These are phyloP conservation scores for Chlorospingus semifuscus DNA, from an alignment of 2,797 vertebrate genomes.

Conservation along the genomic window DNA sequence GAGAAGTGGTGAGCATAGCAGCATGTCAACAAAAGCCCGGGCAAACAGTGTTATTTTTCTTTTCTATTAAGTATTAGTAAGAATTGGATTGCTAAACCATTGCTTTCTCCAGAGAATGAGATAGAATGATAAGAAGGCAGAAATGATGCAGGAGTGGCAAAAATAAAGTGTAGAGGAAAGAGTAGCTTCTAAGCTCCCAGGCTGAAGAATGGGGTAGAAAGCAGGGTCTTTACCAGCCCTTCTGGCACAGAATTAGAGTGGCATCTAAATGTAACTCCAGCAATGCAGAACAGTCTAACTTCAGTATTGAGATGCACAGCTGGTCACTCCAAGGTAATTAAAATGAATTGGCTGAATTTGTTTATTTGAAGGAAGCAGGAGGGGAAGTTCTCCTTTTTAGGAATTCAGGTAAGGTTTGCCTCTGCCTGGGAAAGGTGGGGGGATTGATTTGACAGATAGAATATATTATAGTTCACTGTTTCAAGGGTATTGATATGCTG, in stretches of 20 bases:
- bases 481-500: neutral
- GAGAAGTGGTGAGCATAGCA: neutral
- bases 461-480: neutral
- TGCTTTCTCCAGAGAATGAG: neutral
- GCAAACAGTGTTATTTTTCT: neutral
- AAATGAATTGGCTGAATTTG: slow-evolving; percentile 25
- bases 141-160: neutral
- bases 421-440: neutral
- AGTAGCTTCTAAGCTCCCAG: neutral
- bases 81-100: neutral
- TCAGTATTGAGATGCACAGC: neutral
- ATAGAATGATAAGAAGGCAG: neutral
- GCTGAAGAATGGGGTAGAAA: neutral
- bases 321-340: slow-evolving; percentile 9
- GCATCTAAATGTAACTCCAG: neutral
- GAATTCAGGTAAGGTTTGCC: slow-evolving; percentile 14
- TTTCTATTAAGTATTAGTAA: neutral
- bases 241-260: neutral
- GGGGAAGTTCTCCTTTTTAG: neutral
- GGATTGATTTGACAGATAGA: slow-evolving; percentile 26
- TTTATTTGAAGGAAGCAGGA: neutral
- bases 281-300: neutral
- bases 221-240: neutral
- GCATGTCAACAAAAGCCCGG: neutral
- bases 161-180: neutral